These are phyloP conservation scores for Ecliptopera silaceata DNA, from an alignment of 2,888 invertebrate species.

Conservation along the genomic window DNA sequence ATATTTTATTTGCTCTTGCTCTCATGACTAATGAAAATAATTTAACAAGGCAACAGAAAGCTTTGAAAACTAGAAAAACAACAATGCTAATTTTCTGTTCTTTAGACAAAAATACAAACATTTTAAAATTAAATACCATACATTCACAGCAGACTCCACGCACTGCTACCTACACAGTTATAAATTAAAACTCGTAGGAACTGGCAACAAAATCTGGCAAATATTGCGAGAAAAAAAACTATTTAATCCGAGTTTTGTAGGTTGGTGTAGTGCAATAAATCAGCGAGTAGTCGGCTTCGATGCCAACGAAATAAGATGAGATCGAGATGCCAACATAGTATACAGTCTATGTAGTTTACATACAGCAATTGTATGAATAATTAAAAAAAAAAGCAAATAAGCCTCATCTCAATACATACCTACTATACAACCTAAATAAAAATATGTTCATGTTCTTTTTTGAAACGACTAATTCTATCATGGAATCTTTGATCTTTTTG, in stretches of 20 bases:
- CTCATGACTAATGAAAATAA: neutral
- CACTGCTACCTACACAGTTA: conserved; percentile 40
- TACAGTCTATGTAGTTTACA: conserved; percentile 21
- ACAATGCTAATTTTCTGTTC: conserved; percentile 8
- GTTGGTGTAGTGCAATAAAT: conserved; percentile 73
- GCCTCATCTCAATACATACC: no score
- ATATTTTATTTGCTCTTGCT: neutral
- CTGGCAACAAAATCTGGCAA: conserved; percentile 49
- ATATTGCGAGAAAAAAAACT: conserved; percentile 68
- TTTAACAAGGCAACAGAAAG: neutral
- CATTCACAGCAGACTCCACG: conserved; percentile 23
- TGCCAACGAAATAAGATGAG: conserved; percentile 81
- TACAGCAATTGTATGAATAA: conserved; percentile 26
- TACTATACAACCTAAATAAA: no score
- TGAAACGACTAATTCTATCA: conserved; percentile 1
- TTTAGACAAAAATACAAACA: conserved; percentile 8
- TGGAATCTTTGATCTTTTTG: conserved; percentile 19
- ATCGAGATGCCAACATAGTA: conserved; percentile 75
- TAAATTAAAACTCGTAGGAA: conserved; percentile 46
- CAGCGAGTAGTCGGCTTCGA: conserved; percentile 71
- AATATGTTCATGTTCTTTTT: neutral
- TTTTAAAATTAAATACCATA: conserved; percentile 30
- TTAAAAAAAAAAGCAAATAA: conserved; percentile 2
- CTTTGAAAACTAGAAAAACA: conserved; percentile 3
- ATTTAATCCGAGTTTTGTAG: conserved; percentile 80